phyloP scores from a whole-genome alignment of 2,113 vertebrate species.

The Cyanoderma ruficeps region DNA sequence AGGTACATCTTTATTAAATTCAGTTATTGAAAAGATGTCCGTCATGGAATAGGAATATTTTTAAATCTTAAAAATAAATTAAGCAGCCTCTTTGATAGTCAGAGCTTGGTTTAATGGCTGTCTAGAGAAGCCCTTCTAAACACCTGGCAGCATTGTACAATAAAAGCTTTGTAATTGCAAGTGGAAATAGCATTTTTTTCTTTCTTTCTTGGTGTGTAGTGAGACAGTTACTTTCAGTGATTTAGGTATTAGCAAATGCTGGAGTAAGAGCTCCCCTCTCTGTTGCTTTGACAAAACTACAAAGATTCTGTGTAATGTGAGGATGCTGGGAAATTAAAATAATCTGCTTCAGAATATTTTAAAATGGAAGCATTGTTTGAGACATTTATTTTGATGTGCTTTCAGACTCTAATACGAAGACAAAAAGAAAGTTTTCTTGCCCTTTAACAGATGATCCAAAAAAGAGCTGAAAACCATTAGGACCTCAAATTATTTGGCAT shows the following conservation, averaged over 20 bases:
- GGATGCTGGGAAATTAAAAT: conserved; percentile 20
- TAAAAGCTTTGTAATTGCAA: conserved; percentile 83
- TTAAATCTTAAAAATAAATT: conserved; percentile 78
- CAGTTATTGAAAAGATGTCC: conserved; percentile 87
- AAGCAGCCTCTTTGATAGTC: conserved; percentile 76
- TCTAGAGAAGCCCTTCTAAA: conserved; percentile 78
- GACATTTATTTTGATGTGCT: not conserved
- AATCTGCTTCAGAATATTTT: not conserved
- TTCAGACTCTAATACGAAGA: not conserved
- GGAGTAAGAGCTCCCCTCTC: conserved; percentile 97
- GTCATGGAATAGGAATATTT: conserved; percentile 88
- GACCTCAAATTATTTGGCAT: not conserved
- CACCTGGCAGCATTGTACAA: conserved; percentile 80
- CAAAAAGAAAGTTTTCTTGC: not conserved
- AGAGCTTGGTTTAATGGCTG: conserved; percentile 77
- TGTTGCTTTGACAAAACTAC: conserved; percentile 81
- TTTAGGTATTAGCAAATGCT: conserved; percentile 54
- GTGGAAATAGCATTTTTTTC: conserved; percentile 65
- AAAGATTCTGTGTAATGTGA: not conserved
- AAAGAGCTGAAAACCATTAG: not conserved
- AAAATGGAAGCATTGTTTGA: not conserved
- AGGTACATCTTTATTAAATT: conserved; percentile 99
- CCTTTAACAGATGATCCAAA: not conserved
- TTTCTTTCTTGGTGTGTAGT: not conserved
- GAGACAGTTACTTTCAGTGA: conserved; percentile 56